Evolutionary conservation across 2,113 vertebrate species (phyloP).

Genomic region (Hippocampus mohnikei): DNA sequence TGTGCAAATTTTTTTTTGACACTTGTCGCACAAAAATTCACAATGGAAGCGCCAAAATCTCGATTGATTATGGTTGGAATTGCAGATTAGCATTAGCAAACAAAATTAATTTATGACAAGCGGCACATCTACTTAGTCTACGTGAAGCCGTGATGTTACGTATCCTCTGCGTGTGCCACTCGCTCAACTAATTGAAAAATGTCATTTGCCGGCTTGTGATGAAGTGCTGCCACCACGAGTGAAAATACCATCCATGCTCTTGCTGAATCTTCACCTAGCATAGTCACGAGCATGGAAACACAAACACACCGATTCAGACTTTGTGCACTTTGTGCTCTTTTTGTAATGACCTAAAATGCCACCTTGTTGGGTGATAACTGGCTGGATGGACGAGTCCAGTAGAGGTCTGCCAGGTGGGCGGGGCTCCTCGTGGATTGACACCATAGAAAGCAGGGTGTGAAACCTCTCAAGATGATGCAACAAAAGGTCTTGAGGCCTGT

Average conservation of each 20-base stretch:
- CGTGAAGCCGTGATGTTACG: background rate
- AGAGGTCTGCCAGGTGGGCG: no score
- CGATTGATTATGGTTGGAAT: background rate
- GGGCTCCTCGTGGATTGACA: background rate
- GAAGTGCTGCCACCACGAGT: background rate
- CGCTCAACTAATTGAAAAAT: background rate
- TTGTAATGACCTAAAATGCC: no score
- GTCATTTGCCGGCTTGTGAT: background rate
- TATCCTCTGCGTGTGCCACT: background rate
- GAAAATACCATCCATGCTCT: background rate
- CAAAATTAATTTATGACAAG: background rate
- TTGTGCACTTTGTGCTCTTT: no score
- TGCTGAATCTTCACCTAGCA: background rate
- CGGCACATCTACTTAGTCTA: background rate
- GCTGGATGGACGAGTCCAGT: no score
- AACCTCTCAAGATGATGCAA: background rate
- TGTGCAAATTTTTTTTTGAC: background rate
- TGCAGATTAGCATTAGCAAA: background rate
- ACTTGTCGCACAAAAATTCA: background rate
- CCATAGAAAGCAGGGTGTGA: background rate
- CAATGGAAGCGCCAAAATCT: background rate
- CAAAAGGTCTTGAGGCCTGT: no score
- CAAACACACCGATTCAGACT: no score
- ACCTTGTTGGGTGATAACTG: no score
- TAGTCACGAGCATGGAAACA: background rate